phyloP scores from a whole-genome alignment of 2,797 vertebrate genomes.

The Rhadinocentrus ornatus region DNA sequence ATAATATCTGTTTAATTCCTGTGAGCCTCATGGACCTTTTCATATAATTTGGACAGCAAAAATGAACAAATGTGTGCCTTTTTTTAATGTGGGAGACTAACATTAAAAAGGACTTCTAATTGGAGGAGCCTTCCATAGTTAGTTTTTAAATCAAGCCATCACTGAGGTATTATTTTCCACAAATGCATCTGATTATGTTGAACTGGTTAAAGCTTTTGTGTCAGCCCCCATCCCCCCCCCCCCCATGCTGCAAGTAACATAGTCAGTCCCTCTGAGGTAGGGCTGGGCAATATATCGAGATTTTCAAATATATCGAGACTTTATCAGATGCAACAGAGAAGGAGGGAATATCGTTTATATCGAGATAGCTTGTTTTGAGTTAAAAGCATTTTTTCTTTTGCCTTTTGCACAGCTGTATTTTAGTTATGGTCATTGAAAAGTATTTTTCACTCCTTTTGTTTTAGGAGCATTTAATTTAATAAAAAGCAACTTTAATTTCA shows the following conservation, averaged over 20 bases:
- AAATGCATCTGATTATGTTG: conserved; percentile 32
- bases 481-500: too few species aligned
- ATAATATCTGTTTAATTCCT: conserved; percentile 57
- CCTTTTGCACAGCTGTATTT: too few species aligned
- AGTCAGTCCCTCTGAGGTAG: conserved; percentile 58
- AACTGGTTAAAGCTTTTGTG: conserved; percentile 46
- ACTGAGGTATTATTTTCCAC: conserved; percentile 24
- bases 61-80: conserved; percentile 30
- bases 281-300: too few species aligned
- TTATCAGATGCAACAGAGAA: too few species aligned
- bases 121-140: not conserved
- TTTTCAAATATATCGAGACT: too few species aligned
- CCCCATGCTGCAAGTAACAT: conserved; percentile 51
- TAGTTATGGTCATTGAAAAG: too few species aligned
- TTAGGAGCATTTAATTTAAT: too few species aligned
- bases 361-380: too few species aligned
- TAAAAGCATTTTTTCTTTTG: too few species aligned
- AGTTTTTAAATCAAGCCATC: conserved; percentile 26
- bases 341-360: too few species aligned
- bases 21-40: conserved; percentile 30
- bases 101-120: conserved; percentile 46
- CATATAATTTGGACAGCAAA: conserved; percentile 30
- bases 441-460: too few species aligned
- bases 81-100: conserved; percentile 29
- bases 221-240: too few species aligned